These are phyloP conservation scores for Eupleurogrammus muticus DNA, from an alignment of 2,797 vertebrate genomes.

Conservation along the genomic window DNA sequence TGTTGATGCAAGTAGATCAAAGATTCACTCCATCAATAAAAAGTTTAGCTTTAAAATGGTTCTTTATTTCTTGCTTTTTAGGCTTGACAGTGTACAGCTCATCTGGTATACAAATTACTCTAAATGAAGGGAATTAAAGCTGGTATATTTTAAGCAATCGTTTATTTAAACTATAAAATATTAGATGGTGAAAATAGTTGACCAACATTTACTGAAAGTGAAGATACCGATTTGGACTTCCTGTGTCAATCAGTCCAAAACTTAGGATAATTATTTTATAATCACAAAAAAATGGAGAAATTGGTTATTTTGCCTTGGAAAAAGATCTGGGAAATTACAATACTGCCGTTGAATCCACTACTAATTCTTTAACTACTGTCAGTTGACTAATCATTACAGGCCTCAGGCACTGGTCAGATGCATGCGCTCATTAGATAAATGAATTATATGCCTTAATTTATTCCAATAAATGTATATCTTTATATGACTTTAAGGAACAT, in stretches of 20 bases:
- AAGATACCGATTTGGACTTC: not conserved
- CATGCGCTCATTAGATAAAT: not conserved
- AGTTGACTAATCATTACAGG: too few relatives aligned
- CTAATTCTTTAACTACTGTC: too few relatives aligned
- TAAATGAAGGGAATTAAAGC: not conserved
- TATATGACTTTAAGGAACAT: not conserved
- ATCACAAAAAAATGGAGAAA: not conserved
- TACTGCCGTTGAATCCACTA: too few relatives aligned
- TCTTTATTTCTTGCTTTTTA: constrained; percentile 20
- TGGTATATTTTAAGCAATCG: too few relatives aligned
- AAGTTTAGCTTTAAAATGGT: constrained; percentile 45
- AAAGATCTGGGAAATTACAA: too few relatives aligned
- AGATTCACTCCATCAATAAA: constrained; percentile 77
- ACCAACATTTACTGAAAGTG: not conserved
- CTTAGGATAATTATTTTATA: not conserved
- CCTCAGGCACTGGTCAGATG: not conserved
- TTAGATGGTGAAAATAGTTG: too few relatives aligned
- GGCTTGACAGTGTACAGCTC: not conserved
- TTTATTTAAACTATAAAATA: too few relatives aligned
- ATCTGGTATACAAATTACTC: not conserved
- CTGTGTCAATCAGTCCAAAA: not conserved
- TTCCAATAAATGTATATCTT: not conserved
- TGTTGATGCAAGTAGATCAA: constrained; percentile 62
- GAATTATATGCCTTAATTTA: not conserved
- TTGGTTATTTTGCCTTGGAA: too few relatives aligned